Evolutionary conservation across 2,113 vertebrate genomes (phyloP).

Genomic region (Strix uralensis): DNA sequence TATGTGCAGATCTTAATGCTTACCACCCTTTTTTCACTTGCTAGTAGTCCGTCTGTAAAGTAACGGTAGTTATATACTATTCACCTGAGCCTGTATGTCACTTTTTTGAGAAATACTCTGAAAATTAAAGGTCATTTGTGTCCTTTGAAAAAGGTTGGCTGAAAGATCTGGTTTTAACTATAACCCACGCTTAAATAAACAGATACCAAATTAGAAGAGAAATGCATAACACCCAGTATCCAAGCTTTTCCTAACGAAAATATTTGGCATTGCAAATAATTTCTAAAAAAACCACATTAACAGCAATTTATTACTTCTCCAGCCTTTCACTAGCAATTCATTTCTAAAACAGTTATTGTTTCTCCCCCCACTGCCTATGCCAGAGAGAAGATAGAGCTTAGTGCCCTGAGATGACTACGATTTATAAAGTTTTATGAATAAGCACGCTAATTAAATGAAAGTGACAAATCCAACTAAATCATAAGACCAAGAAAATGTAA

Average conservation of each 20-base stretch:
- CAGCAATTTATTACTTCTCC: background rate
- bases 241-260: background rate
- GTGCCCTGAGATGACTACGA: background rate
- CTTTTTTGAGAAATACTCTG: background rate
- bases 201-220: background rate
- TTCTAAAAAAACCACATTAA: background rate
- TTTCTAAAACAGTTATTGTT: background rate
- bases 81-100: background rate
- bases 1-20: background rate
- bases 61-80: background rate
- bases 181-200: background rate
- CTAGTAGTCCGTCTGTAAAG: background rate
- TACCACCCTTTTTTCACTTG: background rate
- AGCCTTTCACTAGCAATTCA: background rate
- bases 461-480: background rate
- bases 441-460: background rate
- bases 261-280: background rate
- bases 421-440: background rate
- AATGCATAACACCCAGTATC: background rate
- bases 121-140: background rate
- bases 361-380: background rate
- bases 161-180: background rate
- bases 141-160: background rate
- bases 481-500: background rate
- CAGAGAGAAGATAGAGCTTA: background rate